phyloP scores from a whole-genome alignment of 2,797 vertebrate species.

The Halcyon smyrnensis region DNA sequence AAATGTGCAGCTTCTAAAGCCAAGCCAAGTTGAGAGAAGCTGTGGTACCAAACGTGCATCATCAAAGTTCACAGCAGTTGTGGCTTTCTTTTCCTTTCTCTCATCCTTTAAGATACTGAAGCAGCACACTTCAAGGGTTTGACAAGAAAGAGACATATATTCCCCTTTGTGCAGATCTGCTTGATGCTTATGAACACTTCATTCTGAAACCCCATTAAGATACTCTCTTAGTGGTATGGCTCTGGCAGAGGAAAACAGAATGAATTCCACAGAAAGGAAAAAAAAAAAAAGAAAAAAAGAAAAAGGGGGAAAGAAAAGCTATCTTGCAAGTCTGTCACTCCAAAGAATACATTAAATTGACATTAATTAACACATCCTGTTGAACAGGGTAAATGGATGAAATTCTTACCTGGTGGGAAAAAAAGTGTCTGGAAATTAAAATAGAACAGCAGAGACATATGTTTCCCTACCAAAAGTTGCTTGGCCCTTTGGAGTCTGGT shows the following conservation, averaged over 20 bases:
- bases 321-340: not conserved
- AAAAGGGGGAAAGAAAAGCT: not conserved
- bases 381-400: not conserved
- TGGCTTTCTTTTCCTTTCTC: slow-evolving; percentile 2
- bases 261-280: not conserved
- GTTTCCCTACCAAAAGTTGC: not conserved
- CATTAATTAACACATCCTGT: not conserved
- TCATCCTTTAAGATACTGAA: slow-evolving; percentile 29
- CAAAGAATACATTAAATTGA: not conserved
- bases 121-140: slow-evolving; percentile 23
- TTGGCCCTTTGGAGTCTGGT: not conserved
- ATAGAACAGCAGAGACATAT: not conserved
- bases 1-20: slow-evolving; percentile 14
- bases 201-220: not conserved
- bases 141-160: not conserved
- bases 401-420: not conserved
- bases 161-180: slow-evolving; percentile 41
- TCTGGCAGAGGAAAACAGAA: slow-evolving; percentile 2
- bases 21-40: not conserved
- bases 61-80: slow-evolving; percentile 17
- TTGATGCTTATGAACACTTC: not conserved
- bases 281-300: not conserved
- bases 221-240: not conserved
- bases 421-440: not conserved
- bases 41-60: not conserved